Percentiles rank a stretch among this genome's conserved stretches.
Conservation (phyloP, 1,140 invertebrate genomes). For the Drosophila lacteicornis region DNA sequence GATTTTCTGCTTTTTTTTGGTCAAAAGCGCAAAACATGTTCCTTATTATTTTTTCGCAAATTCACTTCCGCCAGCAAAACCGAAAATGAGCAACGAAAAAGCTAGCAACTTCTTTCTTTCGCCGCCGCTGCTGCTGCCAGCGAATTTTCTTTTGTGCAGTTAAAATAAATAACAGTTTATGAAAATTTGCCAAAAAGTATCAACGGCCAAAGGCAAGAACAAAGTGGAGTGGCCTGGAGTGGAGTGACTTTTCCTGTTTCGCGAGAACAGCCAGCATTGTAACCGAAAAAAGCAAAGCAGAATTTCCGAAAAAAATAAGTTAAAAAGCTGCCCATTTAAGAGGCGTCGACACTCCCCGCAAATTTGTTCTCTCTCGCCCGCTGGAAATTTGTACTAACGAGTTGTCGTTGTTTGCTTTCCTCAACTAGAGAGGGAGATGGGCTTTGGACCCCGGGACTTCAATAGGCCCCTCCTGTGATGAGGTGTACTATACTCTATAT, state of each 20-base stretch:
- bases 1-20: slow-evolving; percentile 20
- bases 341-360: slow-evolving; percentile 68
- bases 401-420: slow-evolving; percentile 68
- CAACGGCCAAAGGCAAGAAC: slow-evolving; percentile 46
- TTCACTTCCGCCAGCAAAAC: slow-evolving; percentile 70
- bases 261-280: slow-evolving; percentile 51
- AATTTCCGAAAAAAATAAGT: slow-evolving; percentile 13
- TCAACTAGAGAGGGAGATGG: slow-evolving; percentile 42
- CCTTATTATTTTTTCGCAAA: slow-evolving; percentile 70
- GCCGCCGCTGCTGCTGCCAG: slow-evolving; percentile 26
- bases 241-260: slow-evolving; percentile 80
- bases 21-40: slow-evolving; percentile 75
- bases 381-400: slow-evolving; percentile 77
- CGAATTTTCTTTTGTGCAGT: slow-evolving; percentile 72
- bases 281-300: slow-evolving; percentile 11
- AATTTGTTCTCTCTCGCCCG: slow-evolving; percentile 21
- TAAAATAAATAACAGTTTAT: slow-evolving; percentile 83
- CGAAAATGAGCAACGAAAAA: slow-evolving; percentile 54
- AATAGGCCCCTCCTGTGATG: slow-evolving; percentile 62
- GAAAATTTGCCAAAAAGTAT: slow-evolving; percentile 83
- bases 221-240: slow-evolving; percentile 39
- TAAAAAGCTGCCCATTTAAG: slow-evolving; percentile 73
- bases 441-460: slow-evolving; percentile 31
- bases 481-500: slow-evolving; percentile 6
- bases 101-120: slow-evolving; percentile 56